Percentiles rank a stretch among this genome's conserved stretches.
Evolutionary conservation across 2,113 vertebrate species (phyloP).

Genomic region (Marcusenius ussheri): DNA sequence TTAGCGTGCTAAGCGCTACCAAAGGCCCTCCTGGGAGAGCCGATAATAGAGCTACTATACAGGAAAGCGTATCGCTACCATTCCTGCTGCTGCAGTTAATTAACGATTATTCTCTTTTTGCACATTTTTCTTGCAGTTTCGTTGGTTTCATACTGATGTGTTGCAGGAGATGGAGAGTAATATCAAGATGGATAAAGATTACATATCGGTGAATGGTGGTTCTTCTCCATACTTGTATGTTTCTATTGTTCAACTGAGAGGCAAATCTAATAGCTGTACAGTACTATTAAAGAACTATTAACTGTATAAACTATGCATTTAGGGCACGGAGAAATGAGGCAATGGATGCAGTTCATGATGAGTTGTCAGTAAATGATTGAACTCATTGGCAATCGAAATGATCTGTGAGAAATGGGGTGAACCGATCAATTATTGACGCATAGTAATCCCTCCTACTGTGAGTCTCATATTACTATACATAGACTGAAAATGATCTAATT

Average conservation of each 20-base stretch:
- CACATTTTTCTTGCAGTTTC: slow-evolving; percentile 61
- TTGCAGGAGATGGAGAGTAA: slow-evolving; percentile 85
- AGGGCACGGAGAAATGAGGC: background rate
- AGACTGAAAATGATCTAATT: background rate
- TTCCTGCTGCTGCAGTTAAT: background rate
- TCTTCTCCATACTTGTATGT: background rate
- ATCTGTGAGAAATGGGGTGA: background rate
- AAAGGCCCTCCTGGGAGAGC: background rate
- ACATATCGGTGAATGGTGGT: slow-evolving; percentile 67
- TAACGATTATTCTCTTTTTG: background rate
- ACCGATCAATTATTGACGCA: background rate
- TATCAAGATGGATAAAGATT: slow-evolving; percentile 75
- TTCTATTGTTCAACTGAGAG: background rate
- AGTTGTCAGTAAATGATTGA: background rate
- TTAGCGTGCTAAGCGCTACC: background rate
- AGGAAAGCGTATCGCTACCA: background rate
- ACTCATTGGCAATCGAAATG: background rate
- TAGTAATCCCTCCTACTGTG: background rate
- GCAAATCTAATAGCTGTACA: background rate
- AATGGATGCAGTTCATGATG: background rate
- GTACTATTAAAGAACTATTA: background rate
- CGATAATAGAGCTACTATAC: background rate
- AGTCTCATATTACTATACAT: background rate
- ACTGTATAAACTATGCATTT: background rate
- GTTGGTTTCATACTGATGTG: slow-evolving; percentile 73